phyloP scores from a whole-genome alignment of 1,140 invertebrate genomes.

The Metaphire vulgaris region DNA sequence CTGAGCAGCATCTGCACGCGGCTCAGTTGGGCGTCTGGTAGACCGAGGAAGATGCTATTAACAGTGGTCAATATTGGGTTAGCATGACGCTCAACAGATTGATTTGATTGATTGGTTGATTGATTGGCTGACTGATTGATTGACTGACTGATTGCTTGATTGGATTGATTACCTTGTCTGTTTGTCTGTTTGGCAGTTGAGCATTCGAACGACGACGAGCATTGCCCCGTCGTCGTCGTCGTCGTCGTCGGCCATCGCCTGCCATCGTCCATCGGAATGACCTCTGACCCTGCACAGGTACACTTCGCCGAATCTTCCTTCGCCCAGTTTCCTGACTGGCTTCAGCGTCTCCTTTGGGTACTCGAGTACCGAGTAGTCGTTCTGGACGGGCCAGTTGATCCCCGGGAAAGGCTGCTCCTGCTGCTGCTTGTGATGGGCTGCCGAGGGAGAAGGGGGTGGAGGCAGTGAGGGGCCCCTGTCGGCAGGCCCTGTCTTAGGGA shows the following conservation, averaged over 20 bases:
- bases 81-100: no score
- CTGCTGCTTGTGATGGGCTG: no score
- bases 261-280: neutral
- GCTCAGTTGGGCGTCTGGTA: no score
- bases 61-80: no score
- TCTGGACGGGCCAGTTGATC: neutral
- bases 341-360: neutral
- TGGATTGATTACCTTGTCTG: constrained; percentile 81
- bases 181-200: constrained; percentile 65
- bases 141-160: no score
- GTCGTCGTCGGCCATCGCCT: no score
- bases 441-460: neutral
- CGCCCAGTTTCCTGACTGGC: neutral
- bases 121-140: no score
- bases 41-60: no score
- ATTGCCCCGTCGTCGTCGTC: constrained; percentile 51
- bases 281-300: neutral
- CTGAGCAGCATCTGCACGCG: no score
- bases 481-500: neutral
- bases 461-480: neutral
- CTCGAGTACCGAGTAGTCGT: neutral
- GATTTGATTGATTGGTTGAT: no score
- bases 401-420: neutral
- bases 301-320: neutral
- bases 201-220: constrained; percentile 69